phyloP scores from a whole-genome alignment of 2,113 vertebrate genomes.

The Dascyllus trimaculatus region DNA sequence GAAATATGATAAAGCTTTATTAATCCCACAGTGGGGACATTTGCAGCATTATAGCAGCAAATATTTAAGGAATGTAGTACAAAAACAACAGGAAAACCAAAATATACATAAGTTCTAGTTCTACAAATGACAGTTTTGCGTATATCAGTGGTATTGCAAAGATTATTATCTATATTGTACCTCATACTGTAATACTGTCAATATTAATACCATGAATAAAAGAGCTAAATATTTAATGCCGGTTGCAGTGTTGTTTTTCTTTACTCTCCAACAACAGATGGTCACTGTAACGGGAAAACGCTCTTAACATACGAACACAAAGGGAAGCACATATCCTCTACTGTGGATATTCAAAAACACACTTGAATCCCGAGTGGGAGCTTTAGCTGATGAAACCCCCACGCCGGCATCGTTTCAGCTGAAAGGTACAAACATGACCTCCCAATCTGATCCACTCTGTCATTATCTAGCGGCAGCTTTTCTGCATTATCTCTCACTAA shows the following conservation, averaged over 20 bases:
- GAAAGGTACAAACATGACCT: conserved; percentile 44
- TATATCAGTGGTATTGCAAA: too few species aligned
- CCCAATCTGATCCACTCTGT: conserved; percentile 18
- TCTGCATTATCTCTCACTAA: conserved; percentile 19
- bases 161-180: too few species aligned
- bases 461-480: conserved; percentile 15
- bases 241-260: background rate
- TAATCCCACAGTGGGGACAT: too few species aligned
- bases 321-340: background rate
- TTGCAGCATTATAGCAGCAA: too few species aligned
- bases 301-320: conserved; percentile 35
- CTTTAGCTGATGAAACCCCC: background rate
- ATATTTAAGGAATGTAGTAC: too few species aligned
- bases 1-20: too few species aligned
- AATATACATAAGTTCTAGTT: too few species aligned
- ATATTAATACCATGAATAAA: background rate
- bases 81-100: too few species aligned
- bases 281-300: conserved; percentile 28
- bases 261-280: conserved; percentile 5
- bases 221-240: background rate
- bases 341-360: background rate
- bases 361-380: conserved; percentile 15
- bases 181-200: too few species aligned
- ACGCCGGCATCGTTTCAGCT: too few species aligned
- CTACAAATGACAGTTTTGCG: too few species aligned